phyloP scores from a whole-genome alignment of 2,113 vertebrate species.

The Ptyas mucosa region DNA sequence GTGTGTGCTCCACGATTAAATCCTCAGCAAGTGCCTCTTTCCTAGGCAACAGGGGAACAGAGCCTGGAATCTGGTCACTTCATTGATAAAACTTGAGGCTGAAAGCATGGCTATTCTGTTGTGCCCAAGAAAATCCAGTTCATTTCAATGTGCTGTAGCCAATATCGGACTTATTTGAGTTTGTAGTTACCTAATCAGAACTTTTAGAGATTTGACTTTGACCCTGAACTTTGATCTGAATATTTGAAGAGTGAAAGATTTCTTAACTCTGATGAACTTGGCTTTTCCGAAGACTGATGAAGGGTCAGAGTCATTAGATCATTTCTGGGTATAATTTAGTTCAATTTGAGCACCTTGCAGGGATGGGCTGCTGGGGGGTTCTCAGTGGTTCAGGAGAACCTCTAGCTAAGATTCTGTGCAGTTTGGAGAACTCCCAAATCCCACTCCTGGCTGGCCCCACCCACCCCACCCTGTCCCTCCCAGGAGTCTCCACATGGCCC shows the following conservation, averaged over 20 bases:
- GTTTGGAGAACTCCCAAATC: too few relatives aligned
- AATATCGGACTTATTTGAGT: slow-evolving; percentile 15
- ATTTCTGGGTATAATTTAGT: neutral
- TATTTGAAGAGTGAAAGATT: neutral
- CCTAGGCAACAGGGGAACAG: slow-evolving; percentile 70
- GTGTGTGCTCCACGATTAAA: slow-evolving; percentile 45
- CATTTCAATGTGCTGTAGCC: slow-evolving; percentile 34
- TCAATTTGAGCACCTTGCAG: neutral
- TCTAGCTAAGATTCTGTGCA: too few relatives aligned
- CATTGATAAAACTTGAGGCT: slow-evolving; percentile 69
- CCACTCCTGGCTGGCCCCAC: too few relatives aligned
- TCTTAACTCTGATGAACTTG: fast-evolving
- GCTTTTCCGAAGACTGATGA: neutral
- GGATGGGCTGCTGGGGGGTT: too few relatives aligned
- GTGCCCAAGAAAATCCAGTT: slow-evolving; percentile 59
- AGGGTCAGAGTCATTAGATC: fast-evolving
- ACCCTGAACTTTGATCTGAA: slow-evolving; percentile 40
- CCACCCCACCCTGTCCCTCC: too few relatives aligned
- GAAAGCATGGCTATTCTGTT: slow-evolving; percentile 63
- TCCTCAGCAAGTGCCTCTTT: slow-evolving; percentile 54
- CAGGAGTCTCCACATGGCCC: too few relatives aligned
- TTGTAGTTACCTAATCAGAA: neutral
- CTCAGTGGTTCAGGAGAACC: too few relatives aligned
- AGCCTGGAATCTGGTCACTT: slow-evolving; percentile 69
- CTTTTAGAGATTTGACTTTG: slow-evolving; percentile 10